Percentiles rank a stretch among this genome's conserved stretches.
These are phyloP conservation scores for Cheilosia impressa DNA, from an alignment of 2,888 invertebrate species.

Conservation along the genomic window DNA sequence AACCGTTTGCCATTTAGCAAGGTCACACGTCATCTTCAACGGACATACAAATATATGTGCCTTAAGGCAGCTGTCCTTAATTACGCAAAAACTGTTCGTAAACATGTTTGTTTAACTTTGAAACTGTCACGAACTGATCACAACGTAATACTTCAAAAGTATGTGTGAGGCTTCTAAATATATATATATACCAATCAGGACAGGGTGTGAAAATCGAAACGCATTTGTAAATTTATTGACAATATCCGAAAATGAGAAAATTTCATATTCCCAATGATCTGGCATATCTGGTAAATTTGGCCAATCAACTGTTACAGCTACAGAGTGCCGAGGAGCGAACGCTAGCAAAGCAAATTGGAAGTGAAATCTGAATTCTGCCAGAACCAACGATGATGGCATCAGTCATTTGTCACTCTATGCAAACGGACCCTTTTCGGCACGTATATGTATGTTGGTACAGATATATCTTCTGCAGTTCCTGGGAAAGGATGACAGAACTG, in stretches of 20 bases:
- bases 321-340: slow-evolving; percentile 23
- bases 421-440: slow-evolving; percentile 28
- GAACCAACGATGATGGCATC: slow-evolving; percentile 28
- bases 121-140: slow-evolving; percentile 52
- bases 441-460: slow-evolving; percentile 17
- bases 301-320: slow-evolving; percentile 52
- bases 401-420: slow-evolving; percentile 45
- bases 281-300: slow-evolving; percentile 74
- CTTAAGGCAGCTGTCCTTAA: slow-evolving; percentile 13
- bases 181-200: not conserved
- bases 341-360: slow-evolving; percentile 37
- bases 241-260: slow-evolving; percentile 59
- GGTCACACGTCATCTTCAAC: slow-evolving; percentile 39
- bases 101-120: slow-evolving; percentile 52
- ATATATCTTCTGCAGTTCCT: not conserved
- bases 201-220: not conserved
- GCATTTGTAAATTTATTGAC: slow-evolving; percentile 53
- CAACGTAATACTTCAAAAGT: slow-evolving; percentile 23
- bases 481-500: not conserved
- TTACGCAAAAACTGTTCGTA: slow-evolving; percentile 20
- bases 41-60: not conserved
- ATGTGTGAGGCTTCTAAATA: not conserved
- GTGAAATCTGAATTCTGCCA: slow-evolving; percentile 28
- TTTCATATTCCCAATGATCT: slow-evolving; percentile 65
- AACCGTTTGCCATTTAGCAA: slow-evolving; percentile 49